A percentile compares a stretch with the other conserved stretches of the same genome.
phyloP scores from a whole-genome alignment of 2,797 vertebrate species.

The Anisognathus igniventris region DNA sequence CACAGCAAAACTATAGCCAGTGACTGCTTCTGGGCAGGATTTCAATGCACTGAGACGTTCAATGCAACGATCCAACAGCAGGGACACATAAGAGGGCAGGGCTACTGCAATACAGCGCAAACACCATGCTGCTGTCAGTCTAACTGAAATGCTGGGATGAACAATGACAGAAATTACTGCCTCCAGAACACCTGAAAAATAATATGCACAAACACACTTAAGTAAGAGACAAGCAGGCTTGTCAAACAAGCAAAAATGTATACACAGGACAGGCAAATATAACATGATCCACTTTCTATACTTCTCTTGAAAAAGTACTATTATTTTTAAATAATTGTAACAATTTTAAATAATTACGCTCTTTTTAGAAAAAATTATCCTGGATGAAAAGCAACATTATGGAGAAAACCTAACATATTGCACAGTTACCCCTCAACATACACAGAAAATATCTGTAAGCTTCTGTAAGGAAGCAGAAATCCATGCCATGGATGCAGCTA shows the following conservation, averaged over 20 bases:
- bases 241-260: neutral
- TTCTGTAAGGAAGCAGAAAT: neutral
- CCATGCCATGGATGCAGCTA: neutral
- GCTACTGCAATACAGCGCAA: conserved; percentile 84
- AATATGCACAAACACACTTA: conserved; percentile 13
- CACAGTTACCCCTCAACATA: neutral
- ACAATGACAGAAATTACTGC: conserved; percentile 80
- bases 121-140: conserved; percentile 88
- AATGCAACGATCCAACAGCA: conserved; percentile 83
- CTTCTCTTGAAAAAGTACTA: neutral
- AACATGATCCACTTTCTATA: neutral
- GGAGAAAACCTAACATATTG: neutral
- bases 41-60: conserved; percentile 82
- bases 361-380: neutral
- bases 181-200: conserved; percentile 84
- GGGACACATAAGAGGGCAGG: conserved; percentile 79
- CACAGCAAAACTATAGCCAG: conserved; percentile 86
- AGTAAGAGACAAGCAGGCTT: neutral
- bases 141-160: conserved; percentile 81
- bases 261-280: neutral
- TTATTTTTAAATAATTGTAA: neutral
- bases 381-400: neutral
- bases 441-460: neutral
- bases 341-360: neutral
- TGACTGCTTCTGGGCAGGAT: conserved; percentile 86